These are phyloP conservation scores for Eciton burchellii DNA, from an alignment of 1,140 invertebrate species.

Conservation along the genomic window DNA sequence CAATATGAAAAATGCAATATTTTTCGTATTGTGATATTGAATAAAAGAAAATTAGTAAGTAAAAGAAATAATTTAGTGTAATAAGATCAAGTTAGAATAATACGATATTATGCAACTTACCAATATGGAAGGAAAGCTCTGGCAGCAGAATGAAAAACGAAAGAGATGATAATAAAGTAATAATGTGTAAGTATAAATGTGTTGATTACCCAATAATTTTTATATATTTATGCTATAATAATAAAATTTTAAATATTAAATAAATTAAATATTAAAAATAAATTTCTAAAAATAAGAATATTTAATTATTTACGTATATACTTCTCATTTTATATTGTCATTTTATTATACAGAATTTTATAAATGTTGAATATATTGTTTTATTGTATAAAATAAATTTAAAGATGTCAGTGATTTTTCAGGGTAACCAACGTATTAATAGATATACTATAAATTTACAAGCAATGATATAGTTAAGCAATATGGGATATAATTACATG, in stretches of 20 bases:
- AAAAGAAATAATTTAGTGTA: slow-evolving; percentile 29
- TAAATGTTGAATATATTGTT: no score
- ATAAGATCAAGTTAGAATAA: slow-evolving; percentile 34
- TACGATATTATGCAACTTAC: slow-evolving; percentile 85
- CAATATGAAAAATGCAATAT: not conserved
- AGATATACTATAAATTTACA: slow-evolving; percentile 57
- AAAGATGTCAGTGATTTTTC: no score
- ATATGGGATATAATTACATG: slow-evolving; percentile 41
- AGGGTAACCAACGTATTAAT: slow-evolving; percentile 1
- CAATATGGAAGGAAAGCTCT: slow-evolving; percentile 89
- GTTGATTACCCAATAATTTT: no score
- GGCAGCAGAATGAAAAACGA: slow-evolving; percentile 85
- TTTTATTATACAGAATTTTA: no score
- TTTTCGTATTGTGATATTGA: slow-evolving; percentile 13
- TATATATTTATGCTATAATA: no score
- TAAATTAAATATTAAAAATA: no score
- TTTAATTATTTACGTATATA: no score
- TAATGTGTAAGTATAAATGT: slow-evolving; percentile 71
- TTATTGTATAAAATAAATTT: no score
- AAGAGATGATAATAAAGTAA: slow-evolving; percentile 78
- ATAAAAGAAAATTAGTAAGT: slow-evolving; percentile 19
- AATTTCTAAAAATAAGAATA: no score
- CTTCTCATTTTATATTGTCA: no score
- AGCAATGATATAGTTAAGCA: slow-evolving; percentile 30
- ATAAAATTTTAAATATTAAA: no score